Base-by-base conservation (phyloP, 2,113 vertebrate species). In the Tamias sibiricus region DNA sequence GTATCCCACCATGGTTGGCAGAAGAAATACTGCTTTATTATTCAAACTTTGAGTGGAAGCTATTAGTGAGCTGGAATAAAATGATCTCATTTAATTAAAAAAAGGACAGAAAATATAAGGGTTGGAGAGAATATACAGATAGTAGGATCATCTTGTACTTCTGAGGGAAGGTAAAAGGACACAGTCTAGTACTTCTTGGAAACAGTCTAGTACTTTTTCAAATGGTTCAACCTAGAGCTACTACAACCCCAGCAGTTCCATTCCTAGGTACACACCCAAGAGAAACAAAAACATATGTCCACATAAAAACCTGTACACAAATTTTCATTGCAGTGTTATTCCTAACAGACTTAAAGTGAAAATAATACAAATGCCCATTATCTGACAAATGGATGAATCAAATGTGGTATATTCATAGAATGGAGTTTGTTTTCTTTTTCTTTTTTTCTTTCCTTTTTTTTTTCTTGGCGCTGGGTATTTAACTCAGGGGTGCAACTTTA, bases 61-160 rank as follows among this genome's bases (percentile, higher is more conserved):
- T 94, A 28, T 84, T 87, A 85, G 52, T 14, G 37, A 89, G 9
- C 68, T 57, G 13, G 26, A 22, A 62, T 91, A 93, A 69, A 85
- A 86, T 44, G 30, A 85, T n/a, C 54, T 6, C n/a, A 88, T 28
- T 75, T 75, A 91, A 44, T 75, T 49, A 12, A 62, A 42, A 28
- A 95, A 83, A 64, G 49, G 40, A 87, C 54, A 90, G n/a, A 88
- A 90, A 85, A 79, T 87, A 26, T 90, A 85, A 90, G 26, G 19
- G 30, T 49, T 83, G 40, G 13, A 26, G 9, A 90, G 64, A 35
- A 40, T 40, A 19, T 20, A 62, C 37, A 66, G 47, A 72, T 49
- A 40, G 26, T 81, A 28, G 24, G 81, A 62, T 10, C 37, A 66
- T 79, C 32, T 40, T 71, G 40, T 30, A 77, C 14, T 77, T 12